Base-by-base conservation (phyloP, 2,888 invertebrate species). In the Trachelus stipa region DNA sequence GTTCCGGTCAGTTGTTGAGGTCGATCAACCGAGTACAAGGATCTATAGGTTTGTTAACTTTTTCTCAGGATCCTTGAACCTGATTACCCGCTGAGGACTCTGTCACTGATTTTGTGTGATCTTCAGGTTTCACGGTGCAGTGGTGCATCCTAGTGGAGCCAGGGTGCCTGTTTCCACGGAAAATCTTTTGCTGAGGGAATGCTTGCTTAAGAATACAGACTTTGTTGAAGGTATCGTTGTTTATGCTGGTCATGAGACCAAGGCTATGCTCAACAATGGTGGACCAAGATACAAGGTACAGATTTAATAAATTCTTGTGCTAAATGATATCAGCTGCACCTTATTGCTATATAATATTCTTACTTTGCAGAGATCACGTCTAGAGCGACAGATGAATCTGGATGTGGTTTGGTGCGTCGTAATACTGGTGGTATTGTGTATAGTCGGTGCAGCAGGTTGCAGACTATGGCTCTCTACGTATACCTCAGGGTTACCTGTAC, bases 321-420 rank as follows among this genome's bases (percentile, higher is more conserved):
- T 15, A 15, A 40, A 1, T 40, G n/a, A 30, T 37, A 12, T 15
- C 23, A n/a, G 23, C 37, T 23, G 35, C 23, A 15, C 15, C 15
- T 40, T 40, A 15, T 40, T 6, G 15, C 1, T 15, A 0, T 37
- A 12, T 6, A 15, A 35, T n/a, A 35, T 74, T 74, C 12, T 68
- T 76, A 6, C 71, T 69, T 84, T 97, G 96, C 92, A 99, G 92
- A 94, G 98, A 86, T 98, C 98, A 77, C 95, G 96, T 82, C 93
- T 99, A 86, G 99, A 99, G 92, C 94, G 95, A 83, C 95, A 96
- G 92, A 98, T 99, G 96, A 99, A 99, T 92, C 95, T 96, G 85
- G 98, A 98, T 92, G 97, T 99, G 80, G 95, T 98, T 88, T 98
- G 98, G 98, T 99, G 98, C 93, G 97, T 99, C 85, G 94, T 98